Conservation (phyloP, 2,797 vertebrate genomes). For the Antennarius maculatus region DNA sequence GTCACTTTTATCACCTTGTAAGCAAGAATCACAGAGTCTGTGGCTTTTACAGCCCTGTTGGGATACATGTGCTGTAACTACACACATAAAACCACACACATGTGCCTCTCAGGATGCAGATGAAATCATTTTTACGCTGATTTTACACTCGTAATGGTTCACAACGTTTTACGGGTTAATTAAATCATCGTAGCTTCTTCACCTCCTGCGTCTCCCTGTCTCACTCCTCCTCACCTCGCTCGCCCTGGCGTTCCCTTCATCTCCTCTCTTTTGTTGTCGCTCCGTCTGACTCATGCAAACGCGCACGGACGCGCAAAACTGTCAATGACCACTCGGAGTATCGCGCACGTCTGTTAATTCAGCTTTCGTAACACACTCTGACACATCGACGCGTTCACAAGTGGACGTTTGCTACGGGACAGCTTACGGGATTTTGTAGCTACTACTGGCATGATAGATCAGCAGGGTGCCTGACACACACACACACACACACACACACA, state of each 20-base stretch:
- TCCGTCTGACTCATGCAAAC: slow-evolving; percentile 58
- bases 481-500: slow-evolving; percentile 23
- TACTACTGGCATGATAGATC: slow-evolving; percentile 52
- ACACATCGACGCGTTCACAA: slow-evolving; percentile 25
- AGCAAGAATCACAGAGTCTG: slow-evolving; percentile 40
- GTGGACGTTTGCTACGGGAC: slow-evolving; percentile 28
- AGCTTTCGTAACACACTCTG: slow-evolving; percentile 30
- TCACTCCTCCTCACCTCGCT: slow-evolving; percentile 36
- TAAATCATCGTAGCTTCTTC: slow-evolving; percentile 30
- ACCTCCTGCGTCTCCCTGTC: slow-evolving; percentile 34
- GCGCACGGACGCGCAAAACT: not conserved
- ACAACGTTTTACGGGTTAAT: slow-evolving; percentile 25
- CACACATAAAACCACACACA: slow-evolving; percentile 9
- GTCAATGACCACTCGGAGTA: slow-evolving; percentile 31
- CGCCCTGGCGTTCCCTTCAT: slow-evolving; percentile 26
- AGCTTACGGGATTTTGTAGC: slow-evolving; percentile 50
- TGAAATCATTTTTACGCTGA: not conserved
- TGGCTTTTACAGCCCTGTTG: slow-evolving; percentile 15
- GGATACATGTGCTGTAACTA: slow-evolving; percentile 15
- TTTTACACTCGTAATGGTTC: slow-evolving; percentile 16
- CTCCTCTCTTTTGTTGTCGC: slow-evolving; percentile 33
- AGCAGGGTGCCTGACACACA: slow-evolving; percentile 1
- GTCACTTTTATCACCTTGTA: slow-evolving; percentile 69
- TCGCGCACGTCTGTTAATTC: slow-evolving; percentile 31
- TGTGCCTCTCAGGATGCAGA: slow-evolving; percentile 4